A percentile compares a stretch with the other conserved stretches of the same genome.
phyloP scores from a whole-genome alignment of 2,113 vertebrate genomes.

The Chaenocephalus aceratus region DNA sequence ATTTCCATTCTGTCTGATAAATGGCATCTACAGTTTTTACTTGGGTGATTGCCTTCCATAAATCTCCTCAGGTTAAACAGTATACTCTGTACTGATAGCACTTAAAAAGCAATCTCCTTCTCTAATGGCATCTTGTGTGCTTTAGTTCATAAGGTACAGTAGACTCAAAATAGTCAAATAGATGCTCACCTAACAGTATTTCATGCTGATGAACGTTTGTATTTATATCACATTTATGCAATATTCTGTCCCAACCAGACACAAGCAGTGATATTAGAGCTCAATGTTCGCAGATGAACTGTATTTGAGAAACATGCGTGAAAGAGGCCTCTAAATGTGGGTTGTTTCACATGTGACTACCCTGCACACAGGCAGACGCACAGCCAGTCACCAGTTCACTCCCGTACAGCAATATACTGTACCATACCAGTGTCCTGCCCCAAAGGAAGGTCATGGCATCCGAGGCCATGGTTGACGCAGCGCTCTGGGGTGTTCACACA shows the following conservation, averaged over 20 bases:
- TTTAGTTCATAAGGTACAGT: constrained; percentile 66
- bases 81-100: constrained; percentile 75
- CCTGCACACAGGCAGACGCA: constrained; percentile 2
- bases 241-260: background rate
- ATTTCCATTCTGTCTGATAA: constrained; percentile 88
- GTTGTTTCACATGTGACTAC: constrained; percentile 6
- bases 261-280: background rate
- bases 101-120: constrained; percentile 83
- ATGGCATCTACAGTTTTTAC: constrained; percentile 83
- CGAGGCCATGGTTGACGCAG: constrained; percentile 68
- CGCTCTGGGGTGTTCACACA: constrained; percentile 78
- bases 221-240: background rate
- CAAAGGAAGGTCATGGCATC: constrained; percentile 76
- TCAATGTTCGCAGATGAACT: constrained; percentile 7
- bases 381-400: constrained; percentile 44
- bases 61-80: constrained; percentile 81
- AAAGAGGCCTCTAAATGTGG: constrained; percentile 1
- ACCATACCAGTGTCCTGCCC: constrained; percentile 70
- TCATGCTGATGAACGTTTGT: constrained; percentile 39
- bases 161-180: constrained; percentile 57
- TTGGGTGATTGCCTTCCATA: constrained; percentile 85
- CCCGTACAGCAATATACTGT: constrained; percentile 34
- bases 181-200: constrained; percentile 33
- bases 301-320: constrained; percentile 2
- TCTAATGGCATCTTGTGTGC: constrained; percentile 71